Conservation (phyloP, 2,797 vertebrate species). For the Sebastes minor region DNA sequence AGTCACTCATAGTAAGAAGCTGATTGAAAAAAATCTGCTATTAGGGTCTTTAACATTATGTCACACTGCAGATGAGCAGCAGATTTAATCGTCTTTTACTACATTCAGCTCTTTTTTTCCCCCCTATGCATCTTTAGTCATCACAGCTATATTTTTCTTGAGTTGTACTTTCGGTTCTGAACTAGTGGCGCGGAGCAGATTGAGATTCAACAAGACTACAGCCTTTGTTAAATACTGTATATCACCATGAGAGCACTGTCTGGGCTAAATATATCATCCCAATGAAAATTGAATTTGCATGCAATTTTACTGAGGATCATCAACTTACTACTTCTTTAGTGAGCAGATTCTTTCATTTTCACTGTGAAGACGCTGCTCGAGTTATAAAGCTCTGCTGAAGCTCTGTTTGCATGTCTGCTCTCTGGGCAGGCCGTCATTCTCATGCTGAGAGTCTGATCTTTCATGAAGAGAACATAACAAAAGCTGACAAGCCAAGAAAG, state of each 20-base stretch:
- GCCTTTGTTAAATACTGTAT: conserved; percentile 44
- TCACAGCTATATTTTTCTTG: neutral
- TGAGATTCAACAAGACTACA: conserved; percentile 25
- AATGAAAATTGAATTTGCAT: conserved; percentile 52
- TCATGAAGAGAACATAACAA: conserved; percentile 26
- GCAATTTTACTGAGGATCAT: conserved; percentile 30
- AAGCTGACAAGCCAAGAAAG: conserved; percentile 47
- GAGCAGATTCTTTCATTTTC: neutral
- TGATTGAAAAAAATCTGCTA: neutral
- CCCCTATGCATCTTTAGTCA: neutral
- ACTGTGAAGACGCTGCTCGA: neutral
- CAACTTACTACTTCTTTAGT: neutral
- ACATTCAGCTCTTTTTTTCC: neutral
- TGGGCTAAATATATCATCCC: conserved; percentile 55
- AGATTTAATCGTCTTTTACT: neutral
- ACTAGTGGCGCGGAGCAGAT: conserved; percentile 12
- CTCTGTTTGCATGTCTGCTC: conserved; percentile 14
- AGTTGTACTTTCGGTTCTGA: conserved; percentile 22
- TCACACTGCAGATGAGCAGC: neutral
- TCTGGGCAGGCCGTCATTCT: neutral
- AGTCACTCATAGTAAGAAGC: neutral
- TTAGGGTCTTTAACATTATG: neutral
- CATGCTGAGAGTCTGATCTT: conserved; percentile 33
- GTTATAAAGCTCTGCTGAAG: neutral
- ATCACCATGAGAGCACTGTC: conserved; percentile 14